phyloP scores from a whole-genome alignment of 1,140 invertebrate genomes.

The Teleogryllus occipitalis region DNA sequence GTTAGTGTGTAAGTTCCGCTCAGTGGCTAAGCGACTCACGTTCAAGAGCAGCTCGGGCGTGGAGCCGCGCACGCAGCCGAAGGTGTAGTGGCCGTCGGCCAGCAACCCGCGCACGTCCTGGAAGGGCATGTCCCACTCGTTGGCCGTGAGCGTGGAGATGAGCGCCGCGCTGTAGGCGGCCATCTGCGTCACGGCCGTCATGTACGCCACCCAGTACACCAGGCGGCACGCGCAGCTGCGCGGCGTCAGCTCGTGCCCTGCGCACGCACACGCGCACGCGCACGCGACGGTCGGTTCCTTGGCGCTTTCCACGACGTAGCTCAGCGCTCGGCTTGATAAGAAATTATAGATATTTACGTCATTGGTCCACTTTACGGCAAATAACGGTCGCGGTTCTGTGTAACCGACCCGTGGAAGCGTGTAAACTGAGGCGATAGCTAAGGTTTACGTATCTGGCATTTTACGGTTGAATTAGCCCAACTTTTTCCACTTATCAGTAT shows the following conservation, averaged over 20 bases:
- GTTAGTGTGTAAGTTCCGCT: no score
- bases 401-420: no score
- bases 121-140: not conserved
- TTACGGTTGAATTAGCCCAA: no score
- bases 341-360: no score
- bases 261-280: not conserved
- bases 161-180: constrained; percentile 6
- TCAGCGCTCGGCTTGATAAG: no score
- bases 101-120: not conserved
- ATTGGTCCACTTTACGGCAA: no score
- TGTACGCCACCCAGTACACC: not conserved
- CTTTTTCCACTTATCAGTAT: no score
- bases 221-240: constrained; percentile 2
- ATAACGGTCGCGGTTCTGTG: no score
- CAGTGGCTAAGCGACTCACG: not conserved
- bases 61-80: not conserved
- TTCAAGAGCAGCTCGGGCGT: not conserved
- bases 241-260: constrained; percentile 9
- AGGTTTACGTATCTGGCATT: no score
- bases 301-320: no score
- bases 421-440: no score
- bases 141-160: not conserved
- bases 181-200: not conserved
- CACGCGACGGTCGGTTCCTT: no score
- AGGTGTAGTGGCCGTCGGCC: not conserved